These are phyloP conservation scores for Hormaphis cornu DNA, from an alignment of 1,140 invertebrate genomes.

Conservation along the genomic window DNA sequence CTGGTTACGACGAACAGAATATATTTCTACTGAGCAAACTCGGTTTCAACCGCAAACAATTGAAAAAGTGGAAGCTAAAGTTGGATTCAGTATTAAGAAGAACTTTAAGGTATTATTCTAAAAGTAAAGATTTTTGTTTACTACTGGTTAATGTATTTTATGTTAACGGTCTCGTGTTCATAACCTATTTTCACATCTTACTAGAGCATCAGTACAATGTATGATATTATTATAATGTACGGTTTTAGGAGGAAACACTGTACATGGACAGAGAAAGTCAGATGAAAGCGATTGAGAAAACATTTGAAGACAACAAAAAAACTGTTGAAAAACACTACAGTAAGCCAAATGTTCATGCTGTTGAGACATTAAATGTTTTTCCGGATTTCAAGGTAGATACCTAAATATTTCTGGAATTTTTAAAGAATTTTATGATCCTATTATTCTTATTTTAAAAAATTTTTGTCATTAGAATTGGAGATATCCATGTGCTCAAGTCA, in stretches of 20 bases:
- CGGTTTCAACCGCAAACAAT: constrained; percentile 90
- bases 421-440: not conserved
- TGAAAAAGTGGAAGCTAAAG: constrained; percentile 95
- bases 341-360: constrained; percentile 85
- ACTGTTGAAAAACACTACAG: constrained; percentile 86
- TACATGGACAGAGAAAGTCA: constrained; percentile 97
- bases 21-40: constrained; percentile 97
- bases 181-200: too few relatives aligned
- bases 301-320: constrained; percentile 85
- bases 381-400: constrained; percentile 82
- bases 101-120: constrained; percentile 57
- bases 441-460: not conserved
- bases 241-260: constrained; percentile 67
- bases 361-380: constrained; percentile 80
- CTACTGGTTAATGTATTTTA: constrained; percentile 1
- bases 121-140: not conserved
- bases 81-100: constrained; percentile 96
- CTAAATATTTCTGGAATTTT: not conserved
- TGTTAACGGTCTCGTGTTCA: too few relatives aligned
- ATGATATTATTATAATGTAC: too few relatives aligned
- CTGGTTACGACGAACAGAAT: constrained; percentile 95
- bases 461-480: constrained; percentile 68
- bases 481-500: constrained; percentile 95
- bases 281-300: constrained; percentile 95
- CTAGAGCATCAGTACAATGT: too few relatives aligned